Base-by-base conservation (phyloP, 2,797 vertebrate species). In the Hyperoplus immaculatus region DNA sequence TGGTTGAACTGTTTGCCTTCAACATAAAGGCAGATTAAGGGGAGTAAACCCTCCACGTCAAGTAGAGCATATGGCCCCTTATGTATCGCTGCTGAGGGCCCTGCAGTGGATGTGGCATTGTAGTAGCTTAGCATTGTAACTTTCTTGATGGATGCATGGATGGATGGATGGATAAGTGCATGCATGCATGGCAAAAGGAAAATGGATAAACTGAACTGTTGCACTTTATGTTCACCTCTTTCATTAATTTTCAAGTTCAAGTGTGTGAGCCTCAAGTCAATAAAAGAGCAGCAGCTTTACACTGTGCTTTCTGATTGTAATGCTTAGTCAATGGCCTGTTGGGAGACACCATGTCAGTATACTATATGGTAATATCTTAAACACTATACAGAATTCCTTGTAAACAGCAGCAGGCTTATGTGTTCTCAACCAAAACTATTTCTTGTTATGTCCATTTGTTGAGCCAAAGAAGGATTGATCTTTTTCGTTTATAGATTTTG, bases 41-140 rank as follows among this genome's bases (percentile, higher is more conserved):
- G 62, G 53, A 41, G 8, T 45, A 10, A 43, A 71, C 56, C 62
- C 72, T 81, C 57, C 64, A 68, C 39, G 14, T 10, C 12, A 46
- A 58, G 49, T 46, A 0, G 43, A 62, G 50, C 69, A 86, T 76
- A 57, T 73, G 80, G 78, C 66, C 66, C 66, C 78, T 68, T 61
- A 59, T 80, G 11, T 77, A 5, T 61, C 14, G 58, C 7, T 64
- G 58, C 42, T 75, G 8, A 77, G 81, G 82, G 81, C 88, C 84
- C 72, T 83, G 87, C 86, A 70, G 84, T 77, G 78, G 82, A 84
- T 65, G 68, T 73, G 81, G 67, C 74, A 84, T 8, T 73, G 58
- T 63, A 75, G 79, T 59, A 29, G 29, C 29, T 29, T 57, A 61
- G 18, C 64, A 63, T 69, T 68, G 59, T 49, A 80, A 89, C 85